Conservation (phyloP, 2,113 vertebrate species). For the Fregetta grallaria region DNA sequence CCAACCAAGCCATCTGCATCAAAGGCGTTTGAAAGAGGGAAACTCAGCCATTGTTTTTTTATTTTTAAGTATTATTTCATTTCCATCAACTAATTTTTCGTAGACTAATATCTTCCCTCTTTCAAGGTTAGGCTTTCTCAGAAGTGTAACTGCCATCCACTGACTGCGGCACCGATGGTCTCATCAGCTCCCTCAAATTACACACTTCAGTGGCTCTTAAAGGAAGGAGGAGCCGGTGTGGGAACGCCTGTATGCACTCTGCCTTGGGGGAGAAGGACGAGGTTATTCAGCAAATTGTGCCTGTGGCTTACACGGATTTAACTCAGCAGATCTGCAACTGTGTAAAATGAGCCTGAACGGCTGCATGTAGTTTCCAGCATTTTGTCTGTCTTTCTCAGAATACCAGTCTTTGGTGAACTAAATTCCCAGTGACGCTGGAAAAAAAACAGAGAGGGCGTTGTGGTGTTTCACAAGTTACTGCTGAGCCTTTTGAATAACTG, state of each 20-base stretch:
- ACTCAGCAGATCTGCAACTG: not conserved
- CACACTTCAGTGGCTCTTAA: not conserved
- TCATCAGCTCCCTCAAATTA: not conserved
- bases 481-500: not conserved
- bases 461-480: not conserved
- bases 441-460: not conserved
- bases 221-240: not conserved
- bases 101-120: not conserved
- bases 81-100: not conserved
- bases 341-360: not conserved
- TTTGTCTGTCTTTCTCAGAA: not conserved
- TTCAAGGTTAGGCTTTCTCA: not conserved
- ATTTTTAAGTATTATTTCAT: not conserved
- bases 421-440: not conserved
- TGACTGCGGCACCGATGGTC: not conserved
- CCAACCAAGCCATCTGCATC: not conserved
- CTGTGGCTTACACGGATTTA: not conserved
- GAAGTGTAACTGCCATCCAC: not conserved
- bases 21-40: not conserved
- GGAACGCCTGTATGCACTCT: rapidly evolving
- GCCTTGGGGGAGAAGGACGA: not conserved
- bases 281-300: not conserved
- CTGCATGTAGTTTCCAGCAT: not conserved
- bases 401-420: not conserved
- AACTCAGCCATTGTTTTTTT: not conserved